phyloP scores from a whole-genome alignment of 1,140 invertebrate genomes.

The Agraylea sexmaculata region DNA sequence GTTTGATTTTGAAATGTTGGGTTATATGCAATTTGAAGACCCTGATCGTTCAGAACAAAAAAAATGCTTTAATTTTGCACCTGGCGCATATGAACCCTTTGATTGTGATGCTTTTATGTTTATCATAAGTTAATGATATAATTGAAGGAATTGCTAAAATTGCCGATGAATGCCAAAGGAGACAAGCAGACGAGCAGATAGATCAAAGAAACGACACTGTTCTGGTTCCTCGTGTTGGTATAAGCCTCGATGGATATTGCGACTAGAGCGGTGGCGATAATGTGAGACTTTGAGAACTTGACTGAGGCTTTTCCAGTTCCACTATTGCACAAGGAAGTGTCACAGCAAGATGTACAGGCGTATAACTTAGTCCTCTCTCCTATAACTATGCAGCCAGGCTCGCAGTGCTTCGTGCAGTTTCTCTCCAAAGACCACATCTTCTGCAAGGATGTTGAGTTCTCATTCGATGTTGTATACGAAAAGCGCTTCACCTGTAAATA shows the following conservation, averaged over 20 bases:
- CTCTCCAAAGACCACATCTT: slow-evolving; percentile 73
- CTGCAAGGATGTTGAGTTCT: slow-evolving; percentile 60
- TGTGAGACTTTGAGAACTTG: not conserved
- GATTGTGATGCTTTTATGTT: no score
- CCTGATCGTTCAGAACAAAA: no score
- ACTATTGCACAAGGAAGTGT: slow-evolving; percentile 62
- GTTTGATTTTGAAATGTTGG: no score
- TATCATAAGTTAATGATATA: no score
- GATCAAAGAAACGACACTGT: not conserved
- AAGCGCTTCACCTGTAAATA: slow-evolving; percentile 62
- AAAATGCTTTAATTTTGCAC: no score
- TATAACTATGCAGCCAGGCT: slow-evolving; percentile 74
- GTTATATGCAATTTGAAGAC: no score
- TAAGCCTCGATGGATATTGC: not conserved
- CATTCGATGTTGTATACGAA: slow-evolving; percentile 69
- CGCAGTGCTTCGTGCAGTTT: slow-evolving; percentile 69
- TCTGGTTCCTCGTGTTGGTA: slow-evolving; percentile 2
- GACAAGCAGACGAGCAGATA: slow-evolving; percentile 4
- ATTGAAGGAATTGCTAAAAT: no score
- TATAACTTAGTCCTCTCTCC: slow-evolving; percentile 75
- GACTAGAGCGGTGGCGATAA: not conserved
- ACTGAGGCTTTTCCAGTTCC: slow-evolving; percentile 41
- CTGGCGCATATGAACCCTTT: no score
- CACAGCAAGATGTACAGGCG: slow-evolving; percentile 72
- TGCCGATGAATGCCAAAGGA: slow-evolving; percentile 1